Conservation (phyloP, 2,797 vertebrate genomes). For the Benthosema pterotum region DNA sequence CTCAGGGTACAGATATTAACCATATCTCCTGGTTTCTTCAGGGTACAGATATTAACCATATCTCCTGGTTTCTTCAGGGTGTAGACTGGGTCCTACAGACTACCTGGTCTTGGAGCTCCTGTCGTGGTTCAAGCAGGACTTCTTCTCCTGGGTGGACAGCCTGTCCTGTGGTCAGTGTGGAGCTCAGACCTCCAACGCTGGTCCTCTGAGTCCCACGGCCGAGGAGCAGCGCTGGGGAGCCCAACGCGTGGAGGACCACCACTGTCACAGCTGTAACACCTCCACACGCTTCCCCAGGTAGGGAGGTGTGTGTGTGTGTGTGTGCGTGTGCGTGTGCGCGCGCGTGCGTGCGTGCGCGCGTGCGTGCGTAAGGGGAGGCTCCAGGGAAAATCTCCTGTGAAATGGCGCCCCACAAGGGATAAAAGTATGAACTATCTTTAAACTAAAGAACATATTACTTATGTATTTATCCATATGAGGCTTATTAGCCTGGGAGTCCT, state of each 20-base stretch:
- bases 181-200: conserved; percentile 77
- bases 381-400: no score
- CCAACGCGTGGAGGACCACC: conserved; percentile 90
- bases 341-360: not conserved
- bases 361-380: no score
- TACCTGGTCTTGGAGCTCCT: conserved; percentile 91
- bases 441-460: no score
- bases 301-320: conserved; percentile 72
- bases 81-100: conserved; percentile 85
- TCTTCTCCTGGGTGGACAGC: conserved; percentile 93
- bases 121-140: conserved; percentile 93
- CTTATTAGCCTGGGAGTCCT: no score
- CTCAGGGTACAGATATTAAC: no score
- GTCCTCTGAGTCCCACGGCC: conserved; percentile 76
- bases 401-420: no score
- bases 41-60: no score
- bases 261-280: conserved; percentile 84
- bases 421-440: no score
- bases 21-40: no score
- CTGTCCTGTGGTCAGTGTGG: conserved; percentile 87
- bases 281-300: conserved; percentile 86
- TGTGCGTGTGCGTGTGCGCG: not conserved
- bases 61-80: conserved; percentile 66
- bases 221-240: conserved; percentile 90
- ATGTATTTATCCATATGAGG: no score